Conservation (phyloP, 1,140 invertebrate species). For the Cydia amplana region DNA sequence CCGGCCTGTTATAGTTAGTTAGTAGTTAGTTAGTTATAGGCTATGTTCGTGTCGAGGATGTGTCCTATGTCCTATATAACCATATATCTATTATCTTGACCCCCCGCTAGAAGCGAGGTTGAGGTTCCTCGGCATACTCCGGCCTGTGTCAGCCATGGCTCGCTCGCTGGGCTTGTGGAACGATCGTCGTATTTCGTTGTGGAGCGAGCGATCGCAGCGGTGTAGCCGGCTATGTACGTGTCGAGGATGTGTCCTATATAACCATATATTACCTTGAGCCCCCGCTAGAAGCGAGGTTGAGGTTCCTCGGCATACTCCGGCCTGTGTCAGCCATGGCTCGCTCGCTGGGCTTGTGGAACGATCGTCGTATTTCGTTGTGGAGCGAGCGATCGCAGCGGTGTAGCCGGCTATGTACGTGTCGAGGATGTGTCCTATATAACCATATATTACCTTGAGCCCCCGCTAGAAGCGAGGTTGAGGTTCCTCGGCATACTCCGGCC, state of each 20-base stretch:
- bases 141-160: slow-evolving; percentile 46
- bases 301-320: slow-evolving; percentile 62
- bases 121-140: slow-evolving; percentile 64
- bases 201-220: slow-evolving; percentile 54
- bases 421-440: not conserved
- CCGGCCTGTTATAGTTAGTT: too few species aligned
- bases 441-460: not conserved
- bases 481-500: not conserved
- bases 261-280: too few species aligned
- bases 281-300: too few species aligned
- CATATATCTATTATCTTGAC: too few species aligned
- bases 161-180: slow-evolving; percentile 54
- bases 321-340: slow-evolving; percentile 45
- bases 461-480: not conserved
- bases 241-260: too few species aligned
- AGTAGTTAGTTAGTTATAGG: too few species aligned
- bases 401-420: slow-evolving; percentile 33
- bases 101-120: too few species aligned
- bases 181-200: too few species aligned
- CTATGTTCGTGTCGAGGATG: too few species aligned
- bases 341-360: slow-evolving; percentile 55
- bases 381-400: slow-evolving; percentile 55
- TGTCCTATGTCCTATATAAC: too few species aligned
- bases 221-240: too few species aligned
- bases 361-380: too few species aligned